Conservation (phyloP, 2,888 invertebrate genomes). For the Tipula unca region DNA sequence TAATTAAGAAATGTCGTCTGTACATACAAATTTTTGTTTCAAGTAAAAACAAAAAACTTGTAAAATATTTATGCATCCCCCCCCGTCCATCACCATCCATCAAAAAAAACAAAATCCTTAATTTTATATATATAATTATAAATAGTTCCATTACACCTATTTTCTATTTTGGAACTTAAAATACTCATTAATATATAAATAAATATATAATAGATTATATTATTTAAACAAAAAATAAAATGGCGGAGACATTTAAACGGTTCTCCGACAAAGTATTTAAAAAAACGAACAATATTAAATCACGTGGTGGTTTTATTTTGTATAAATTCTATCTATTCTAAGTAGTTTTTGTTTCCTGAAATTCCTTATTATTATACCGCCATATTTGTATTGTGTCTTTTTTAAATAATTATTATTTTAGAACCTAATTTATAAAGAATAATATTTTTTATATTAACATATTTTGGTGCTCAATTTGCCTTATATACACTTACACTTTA, state of each 20-base stretch:
- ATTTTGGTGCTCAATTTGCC: neutral
- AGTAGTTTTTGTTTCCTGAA: neutral
- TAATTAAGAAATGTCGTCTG: neutral
- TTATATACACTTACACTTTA: neutral
- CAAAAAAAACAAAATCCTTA: neutral
- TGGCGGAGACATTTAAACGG: neutral
- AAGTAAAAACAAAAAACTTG: slow-evolving; percentile 2
- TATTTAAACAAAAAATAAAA: neutral
- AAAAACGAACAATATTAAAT: neutral
- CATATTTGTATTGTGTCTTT: neutral
- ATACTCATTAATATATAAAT: neutral
- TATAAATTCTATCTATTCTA: neutral
- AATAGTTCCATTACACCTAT: neutral
- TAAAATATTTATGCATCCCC: neutral
- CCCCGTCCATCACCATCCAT: neutral
- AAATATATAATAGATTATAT: neutral
- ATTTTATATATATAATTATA: neutral
- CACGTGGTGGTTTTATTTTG: neutral
- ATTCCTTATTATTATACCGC: neutral
- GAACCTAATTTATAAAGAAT: neutral
- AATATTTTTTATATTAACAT: neutral
- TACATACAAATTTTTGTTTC: slow-evolving; percentile 16
- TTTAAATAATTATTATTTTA: neutral
- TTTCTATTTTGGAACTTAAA: neutral
- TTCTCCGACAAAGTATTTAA: neutral